Percentiles rank a stretch among this genome's conserved stretches.
These are phyloP conservation scores for Trilocha varians DNA, from an alignment of 2,888 invertebrate genomes.

Conservation along the genomic window DNA sequence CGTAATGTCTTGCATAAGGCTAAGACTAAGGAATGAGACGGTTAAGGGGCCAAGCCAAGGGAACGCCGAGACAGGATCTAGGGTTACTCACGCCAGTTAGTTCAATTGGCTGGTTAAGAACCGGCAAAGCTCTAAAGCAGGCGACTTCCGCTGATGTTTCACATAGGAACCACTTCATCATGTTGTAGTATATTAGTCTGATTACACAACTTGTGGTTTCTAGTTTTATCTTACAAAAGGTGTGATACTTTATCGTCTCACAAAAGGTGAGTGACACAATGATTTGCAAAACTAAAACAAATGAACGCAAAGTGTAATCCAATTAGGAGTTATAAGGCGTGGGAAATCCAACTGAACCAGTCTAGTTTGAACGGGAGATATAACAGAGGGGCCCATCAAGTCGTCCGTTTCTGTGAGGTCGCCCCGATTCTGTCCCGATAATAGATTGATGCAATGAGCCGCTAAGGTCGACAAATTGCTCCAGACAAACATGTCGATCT, in stretches of 20 bases:
- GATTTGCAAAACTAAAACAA: no score
- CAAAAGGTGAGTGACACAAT: no score
- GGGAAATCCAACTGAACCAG: slow-evolving; percentile 8
- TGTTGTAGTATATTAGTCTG: background rate
- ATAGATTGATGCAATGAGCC: slow-evolving; percentile 42
- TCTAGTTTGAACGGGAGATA: slow-evolving; percentile 15
- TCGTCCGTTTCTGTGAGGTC: slow-evolving; percentile 19
- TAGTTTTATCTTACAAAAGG: no score
- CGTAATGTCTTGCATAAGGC: background rate
- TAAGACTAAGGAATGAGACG: no score
- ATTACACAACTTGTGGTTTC: no score
- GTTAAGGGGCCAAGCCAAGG: slow-evolving; percentile 32
- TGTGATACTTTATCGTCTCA: no score
- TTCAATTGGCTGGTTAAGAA: slow-evolving; percentile 59
- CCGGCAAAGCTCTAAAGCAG: slow-evolving; percentile 43
- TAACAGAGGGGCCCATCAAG: slow-evolving; percentile 3
- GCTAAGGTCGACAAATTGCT: slow-evolving; percentile 39
- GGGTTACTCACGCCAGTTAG: slow-evolving; percentile 56
- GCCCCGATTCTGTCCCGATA: slow-evolving; percentile 30
- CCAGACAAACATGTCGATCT: slow-evolving; percentile 5
- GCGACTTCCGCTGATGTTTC: slow-evolving; percentile 48
- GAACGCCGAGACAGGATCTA: slow-evolving; percentile 56
- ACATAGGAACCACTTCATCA: slow-evolving; percentile 36
- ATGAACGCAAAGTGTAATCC: no score
- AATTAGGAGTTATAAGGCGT: background rate